Conservation (phyloP, 1,140 invertebrate species). For the Drosophila watanabei region DNA sequence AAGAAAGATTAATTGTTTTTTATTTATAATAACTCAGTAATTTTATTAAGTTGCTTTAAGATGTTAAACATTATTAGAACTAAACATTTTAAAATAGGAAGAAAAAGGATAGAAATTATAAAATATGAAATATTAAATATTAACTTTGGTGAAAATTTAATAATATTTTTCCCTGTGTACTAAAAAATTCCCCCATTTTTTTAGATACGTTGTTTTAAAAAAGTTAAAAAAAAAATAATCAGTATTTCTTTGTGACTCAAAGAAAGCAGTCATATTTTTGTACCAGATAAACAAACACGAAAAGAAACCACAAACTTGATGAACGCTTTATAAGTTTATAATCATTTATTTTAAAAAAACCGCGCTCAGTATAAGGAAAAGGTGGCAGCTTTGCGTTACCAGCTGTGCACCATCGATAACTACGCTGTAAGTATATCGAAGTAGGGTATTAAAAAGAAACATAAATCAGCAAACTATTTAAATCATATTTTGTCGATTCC, state of each 20-base stretch:
- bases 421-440: constrained; percentile 3
- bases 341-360: constrained; percentile 11
- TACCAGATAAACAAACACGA: not conserved
- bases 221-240: not conserved
- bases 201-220: not conserved
- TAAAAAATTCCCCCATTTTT: too few relatives aligned
- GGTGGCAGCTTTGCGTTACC: not conserved
- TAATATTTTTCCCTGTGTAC: not conserved
- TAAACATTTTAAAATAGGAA: not conserved
- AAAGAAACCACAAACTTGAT: not conserved
- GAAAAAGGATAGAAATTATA: not conserved
- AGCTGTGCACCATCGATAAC: constrained; percentile 25
- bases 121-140: not conserved
- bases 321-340: not conserved
- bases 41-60: too few relatives aligned
- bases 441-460: not conserved
- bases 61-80: not conserved
- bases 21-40: too few relatives aligned
- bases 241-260: not conserved
- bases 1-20: not conserved
- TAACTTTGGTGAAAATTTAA: not conserved
- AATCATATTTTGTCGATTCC: too few relatives aligned
- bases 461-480: not conserved
- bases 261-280: not conserved
- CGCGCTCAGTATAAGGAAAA: not conserved